Percentiles rank a stretch among this genome's conserved stretches.
Evolutionary conservation across 2,797 vertebrate species (phyloP).

Genomic region (Rhynchotus rufescens): DNA sequence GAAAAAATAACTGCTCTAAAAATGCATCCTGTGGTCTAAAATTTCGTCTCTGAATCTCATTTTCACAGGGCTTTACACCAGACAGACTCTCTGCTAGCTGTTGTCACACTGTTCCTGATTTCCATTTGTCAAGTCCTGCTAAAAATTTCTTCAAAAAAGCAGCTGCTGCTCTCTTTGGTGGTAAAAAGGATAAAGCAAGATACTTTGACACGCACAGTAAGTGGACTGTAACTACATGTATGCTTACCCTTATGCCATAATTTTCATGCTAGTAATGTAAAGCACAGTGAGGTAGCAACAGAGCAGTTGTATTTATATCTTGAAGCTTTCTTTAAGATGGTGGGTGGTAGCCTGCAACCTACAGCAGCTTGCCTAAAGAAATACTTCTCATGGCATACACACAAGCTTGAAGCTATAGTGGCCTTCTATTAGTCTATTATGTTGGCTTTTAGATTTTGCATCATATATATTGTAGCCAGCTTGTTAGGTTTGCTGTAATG

Average conservation of each 20-base stretch:
- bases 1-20: neutral
- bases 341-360: neutral
- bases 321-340: neutral
- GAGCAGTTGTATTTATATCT: neutral
- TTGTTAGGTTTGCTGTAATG: neutral
- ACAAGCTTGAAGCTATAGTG: neutral
- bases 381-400: neutral
- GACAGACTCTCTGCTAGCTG: slow-evolving; percentile 93
- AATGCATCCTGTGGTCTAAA: neutral
- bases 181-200: slow-evolving; percentile 96
- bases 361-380: rapidly evolving
- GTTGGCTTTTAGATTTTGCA: neutral
- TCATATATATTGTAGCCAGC: neutral
- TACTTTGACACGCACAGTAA: slow-evolving; percentile 95
- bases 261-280: neutral
- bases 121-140: slow-evolving; percentile 95
- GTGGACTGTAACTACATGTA: slow-evolving; percentile 55
- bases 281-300: neutral
- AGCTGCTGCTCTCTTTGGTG: slow-evolving; percentile 95
- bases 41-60: neutral
- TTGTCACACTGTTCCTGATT: slow-evolving; percentile 94
- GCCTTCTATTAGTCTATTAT: neutral
- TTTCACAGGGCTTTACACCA: slow-evolving; percentile 92
- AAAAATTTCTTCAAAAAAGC: slow-evolving; percentile 99
- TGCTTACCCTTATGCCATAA: neutral